These are phyloP conservation scores for Catostylus mosaicus DNA, from an alignment of 30 jellyfish, hydroid and myxozoan species.

Conservation along the genomic window DNA sequence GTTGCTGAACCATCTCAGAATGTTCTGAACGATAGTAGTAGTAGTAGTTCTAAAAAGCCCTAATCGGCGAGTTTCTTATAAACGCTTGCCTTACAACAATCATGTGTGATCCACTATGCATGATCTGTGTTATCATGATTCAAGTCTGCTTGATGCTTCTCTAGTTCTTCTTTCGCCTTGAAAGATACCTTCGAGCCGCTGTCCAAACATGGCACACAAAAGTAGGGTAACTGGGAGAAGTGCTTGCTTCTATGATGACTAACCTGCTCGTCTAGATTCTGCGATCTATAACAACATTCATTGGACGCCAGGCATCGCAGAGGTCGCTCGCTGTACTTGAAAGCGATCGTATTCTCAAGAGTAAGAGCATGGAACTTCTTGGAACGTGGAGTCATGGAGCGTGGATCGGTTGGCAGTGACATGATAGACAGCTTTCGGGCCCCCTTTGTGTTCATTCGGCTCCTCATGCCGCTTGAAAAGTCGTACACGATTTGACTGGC, in stretches of 20 bases:
- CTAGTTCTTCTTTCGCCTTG: conserved; percentile 17
- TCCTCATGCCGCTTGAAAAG: not conserved
- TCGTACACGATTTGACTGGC: not conserved
- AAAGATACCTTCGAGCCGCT: conserved; percentile 26
- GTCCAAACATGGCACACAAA: conserved; percentile 27
- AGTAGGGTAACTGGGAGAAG: conserved; percentile 27
- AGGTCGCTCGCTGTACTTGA: conserved; percentile 53
- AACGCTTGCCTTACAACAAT: too few species aligned
- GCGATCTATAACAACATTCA: conserved; percentile 53
- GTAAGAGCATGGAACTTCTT: conserved; percentile 7
- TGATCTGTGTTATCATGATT: not conserved
- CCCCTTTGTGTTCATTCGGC: conserved; percentile 19
- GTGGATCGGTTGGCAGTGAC: conserved; percentile 24
- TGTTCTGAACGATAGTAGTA: too few species aligned
- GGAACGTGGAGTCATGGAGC: conserved; percentile 46
- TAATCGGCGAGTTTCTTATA: too few species aligned
- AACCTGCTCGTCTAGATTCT: conserved; percentile 45
- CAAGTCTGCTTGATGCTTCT: not conserved
- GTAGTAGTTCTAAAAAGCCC: too few species aligned
- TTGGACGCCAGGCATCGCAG: conserved; percentile 23
- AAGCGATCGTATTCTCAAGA: conserved; percentile 26
- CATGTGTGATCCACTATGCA: not conserved
- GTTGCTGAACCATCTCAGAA: too few species aligned
- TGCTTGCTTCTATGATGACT: conserved; percentile 32
- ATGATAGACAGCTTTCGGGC: conserved; percentile 18